Conservation (phyloP, 2,888 invertebrate genomes). For the Notodonta ziczac region DNA sequence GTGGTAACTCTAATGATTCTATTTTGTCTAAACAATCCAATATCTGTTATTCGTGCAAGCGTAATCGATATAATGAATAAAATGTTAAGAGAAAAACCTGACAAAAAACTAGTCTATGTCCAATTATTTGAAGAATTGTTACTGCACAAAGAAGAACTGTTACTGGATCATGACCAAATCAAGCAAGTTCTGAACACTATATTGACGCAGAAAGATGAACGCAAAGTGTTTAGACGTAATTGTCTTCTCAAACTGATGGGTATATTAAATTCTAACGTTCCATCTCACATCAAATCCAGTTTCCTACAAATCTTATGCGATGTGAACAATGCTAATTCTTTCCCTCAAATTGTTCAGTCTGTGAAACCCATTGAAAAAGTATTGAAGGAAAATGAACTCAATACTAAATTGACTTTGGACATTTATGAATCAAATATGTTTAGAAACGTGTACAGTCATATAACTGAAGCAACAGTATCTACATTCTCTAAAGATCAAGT, state of each 20-base stretch:
- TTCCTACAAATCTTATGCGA: slow-evolving; percentile 73
- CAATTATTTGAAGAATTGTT: slow-evolving; percentile 75
- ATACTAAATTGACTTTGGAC: slow-evolving; percentile 63
- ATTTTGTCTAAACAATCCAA: slow-evolving; percentile 82
- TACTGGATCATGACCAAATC: slow-evolving; percentile 88
- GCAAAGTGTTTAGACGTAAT: slow-evolving; percentile 69
- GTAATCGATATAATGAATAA: slow-evolving; percentile 80
- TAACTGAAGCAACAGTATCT: slow-evolving; percentile 79
- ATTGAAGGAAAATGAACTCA: slow-evolving; percentile 50
- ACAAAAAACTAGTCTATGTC: slow-evolving; percentile 67
- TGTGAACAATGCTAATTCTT: slow-evolving; percentile 74
- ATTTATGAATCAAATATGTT: slow-evolving; percentile 82
- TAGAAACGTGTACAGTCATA: slow-evolving; percentile 81
- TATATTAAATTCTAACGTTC: slow-evolving; percentile 65
- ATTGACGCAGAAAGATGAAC: slow-evolving; percentile 81
- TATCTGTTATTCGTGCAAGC: slow-evolving; percentile 81
- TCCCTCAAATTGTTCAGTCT: slow-evolving; percentile 63
- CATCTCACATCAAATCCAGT: slow-evolving; percentile 74
- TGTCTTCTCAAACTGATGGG: slow-evolving; percentile 65
- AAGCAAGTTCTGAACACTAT: slow-evolving; percentile 86
- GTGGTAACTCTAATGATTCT: slow-evolving; percentile 82
- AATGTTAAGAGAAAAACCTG: slow-evolving; percentile 56
- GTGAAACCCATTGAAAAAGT: slow-evolving; percentile 53
- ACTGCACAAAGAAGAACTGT: slow-evolving; percentile 84
- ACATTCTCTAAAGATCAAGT: slow-evolving; percentile 70